Percentiles rank a stretch among this genome's conserved stretches.
Evolutionary conservation across 2,888 invertebrate genomes (phyloP).

Genomic region (Frankliniella fusca): DNA sequence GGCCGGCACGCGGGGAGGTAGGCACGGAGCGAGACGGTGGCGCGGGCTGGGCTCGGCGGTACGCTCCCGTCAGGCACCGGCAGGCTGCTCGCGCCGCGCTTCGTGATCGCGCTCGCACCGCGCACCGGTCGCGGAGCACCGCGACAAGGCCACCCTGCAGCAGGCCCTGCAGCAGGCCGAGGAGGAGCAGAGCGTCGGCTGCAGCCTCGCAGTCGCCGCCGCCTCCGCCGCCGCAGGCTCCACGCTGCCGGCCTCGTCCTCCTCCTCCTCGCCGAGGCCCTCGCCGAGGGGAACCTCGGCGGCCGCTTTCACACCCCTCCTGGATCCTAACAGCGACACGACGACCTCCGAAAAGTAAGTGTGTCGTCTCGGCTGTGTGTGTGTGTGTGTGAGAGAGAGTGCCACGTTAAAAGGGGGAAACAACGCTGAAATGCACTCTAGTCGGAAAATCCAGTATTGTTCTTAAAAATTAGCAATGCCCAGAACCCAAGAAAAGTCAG

Average conservation of each 20-base stretch:
- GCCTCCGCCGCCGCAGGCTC: background rate
- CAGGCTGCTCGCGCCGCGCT: conserved; percentile 17
- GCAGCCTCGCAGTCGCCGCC: background rate
- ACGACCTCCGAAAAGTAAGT: conserved; percentile 14
- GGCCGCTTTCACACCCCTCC: background rate
- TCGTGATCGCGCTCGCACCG: background rate
- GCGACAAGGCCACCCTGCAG: too few relatives aligned
- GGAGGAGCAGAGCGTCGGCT: background rate
- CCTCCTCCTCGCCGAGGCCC: background rate
- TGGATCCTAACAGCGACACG: background rate
- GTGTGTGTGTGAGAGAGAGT: background rate
- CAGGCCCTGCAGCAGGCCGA: background rate
- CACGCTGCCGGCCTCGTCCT: background rate
- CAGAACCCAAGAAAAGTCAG: too few relatives aligned
- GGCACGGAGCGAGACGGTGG: conserved; percentile 37
- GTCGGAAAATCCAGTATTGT: too few relatives aligned
- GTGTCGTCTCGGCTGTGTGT: background rate
- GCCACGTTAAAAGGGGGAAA: too few relatives aligned
- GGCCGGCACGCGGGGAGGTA: conserved; percentile 33
- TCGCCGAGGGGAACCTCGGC: conserved; percentile 13
- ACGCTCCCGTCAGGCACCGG: too few relatives aligned
- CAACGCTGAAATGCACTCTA: too few relatives aligned
- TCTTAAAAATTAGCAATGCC: too few relatives aligned
- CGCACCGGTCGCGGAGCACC: too few relatives aligned
- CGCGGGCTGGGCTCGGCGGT: too few relatives aligned